Percentiles rank a stretch among this genome's conserved stretches.
phyloP scores from a whole-genome alignment of 2,113 vertebrate genomes.

The Nothocercus nigrocapillus region DNA sequence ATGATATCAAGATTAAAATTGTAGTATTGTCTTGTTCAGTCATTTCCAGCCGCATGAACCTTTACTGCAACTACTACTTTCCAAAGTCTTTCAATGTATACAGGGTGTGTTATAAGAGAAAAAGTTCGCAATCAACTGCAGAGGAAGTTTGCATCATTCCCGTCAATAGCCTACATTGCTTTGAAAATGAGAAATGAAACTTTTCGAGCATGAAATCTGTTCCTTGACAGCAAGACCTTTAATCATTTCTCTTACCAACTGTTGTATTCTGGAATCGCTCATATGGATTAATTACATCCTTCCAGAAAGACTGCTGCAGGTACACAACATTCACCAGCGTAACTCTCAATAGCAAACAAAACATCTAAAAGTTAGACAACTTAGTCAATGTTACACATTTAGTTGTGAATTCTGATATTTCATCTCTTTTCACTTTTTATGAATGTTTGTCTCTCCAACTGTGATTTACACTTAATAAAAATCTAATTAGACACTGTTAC shows the following conservation, averaged over 20 bases:
- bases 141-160: not conserved
- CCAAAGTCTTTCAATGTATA: not conserved
- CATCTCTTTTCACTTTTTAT: not conserved
- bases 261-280: not conserved
- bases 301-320: not conserved
- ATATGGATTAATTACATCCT: not conserved
- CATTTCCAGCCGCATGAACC: not conserved
- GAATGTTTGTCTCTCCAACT: not conserved
- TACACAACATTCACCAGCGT: not conserved
- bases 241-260: not conserved
- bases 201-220: not conserved
- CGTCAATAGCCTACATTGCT: not conserved
- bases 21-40: not conserved
- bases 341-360: not conserved
- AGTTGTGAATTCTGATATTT: not conserved
- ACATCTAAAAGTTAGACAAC: not conserved
- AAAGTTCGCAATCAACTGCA: not conserved
- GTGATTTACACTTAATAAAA: not conserved
- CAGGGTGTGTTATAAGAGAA: not conserved
- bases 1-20: not conserved
- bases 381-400: not conserved
- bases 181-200: not conserved
- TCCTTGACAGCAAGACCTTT: not conserved
- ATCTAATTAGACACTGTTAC: not conserved
- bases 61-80: not conserved